Evolutionary conservation across 2,888 invertebrate species (phyloP), one percentile per base, ranked within the genome.

Genomic region (Steinernema scapterisci): DNA sequence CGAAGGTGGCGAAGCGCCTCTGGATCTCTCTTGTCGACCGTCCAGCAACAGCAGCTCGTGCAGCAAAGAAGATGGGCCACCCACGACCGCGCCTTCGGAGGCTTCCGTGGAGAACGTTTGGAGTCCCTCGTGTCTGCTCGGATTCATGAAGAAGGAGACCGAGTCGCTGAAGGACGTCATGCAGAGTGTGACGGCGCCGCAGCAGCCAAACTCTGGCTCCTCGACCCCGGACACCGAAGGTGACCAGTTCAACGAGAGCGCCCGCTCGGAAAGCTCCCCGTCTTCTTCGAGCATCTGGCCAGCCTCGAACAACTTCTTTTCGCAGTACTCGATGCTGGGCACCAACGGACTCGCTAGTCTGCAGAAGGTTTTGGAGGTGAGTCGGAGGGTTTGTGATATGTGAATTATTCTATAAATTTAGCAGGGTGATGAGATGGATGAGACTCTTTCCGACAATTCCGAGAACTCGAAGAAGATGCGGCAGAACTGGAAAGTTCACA

Each of bases 401-500:
- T 72, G 70, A 56, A 44, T 73, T 54, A 52, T 51, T n/a, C n/a
- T n/a, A n/a, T n/a, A n/a, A n/a, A 7, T 73, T 73, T 19, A 73
- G 75, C 54, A 71, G 25, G 56, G 45, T 46, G 73, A 70, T 1
- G 73, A 70, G 19, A 48, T 70, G 48, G 70, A 72, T 83, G 85
- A 73, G n/a, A 27, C 21, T 9, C 70, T 70, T 1, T 45, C 45
- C 21, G 70, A 70, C 19, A 23, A 70, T 19, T 45, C 70, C n/a
- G 70, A 45, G 21, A 70, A 44, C 16, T 70, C 44, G 25, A 77
- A 80, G 9, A 88, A 88, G 84, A 87, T 86, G 77, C 87, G 89
- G 43, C 85, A 86, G 73, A 89, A 88, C 6, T 89, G 89, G 89
- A 89, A 89, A 77, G 85, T 86, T 71, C 89, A 89, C 78, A 87